Evolutionary conservation across 2,113 vertebrate species (phyloP).

Genomic region (Thymallus thymallus): DNA sequence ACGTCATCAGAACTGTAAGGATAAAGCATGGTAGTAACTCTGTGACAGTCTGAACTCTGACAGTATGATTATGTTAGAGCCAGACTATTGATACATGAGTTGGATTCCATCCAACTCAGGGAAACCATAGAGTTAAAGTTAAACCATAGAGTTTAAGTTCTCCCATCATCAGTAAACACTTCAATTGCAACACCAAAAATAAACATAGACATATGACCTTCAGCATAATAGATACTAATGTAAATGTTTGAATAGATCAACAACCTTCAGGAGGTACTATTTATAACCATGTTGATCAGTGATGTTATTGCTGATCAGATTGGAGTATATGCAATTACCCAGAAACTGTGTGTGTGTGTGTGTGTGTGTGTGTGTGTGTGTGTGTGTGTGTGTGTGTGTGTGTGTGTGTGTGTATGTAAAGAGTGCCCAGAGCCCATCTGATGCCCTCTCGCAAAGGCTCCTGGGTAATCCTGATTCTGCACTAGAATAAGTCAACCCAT

Average conservation of each 20-base stretch:
- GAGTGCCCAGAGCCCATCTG: not conserved
- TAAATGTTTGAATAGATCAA: not conserved
- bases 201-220: not conserved
- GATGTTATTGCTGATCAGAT: too few species aligned
- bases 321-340: not conserved
- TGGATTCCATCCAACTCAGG: not conserved
- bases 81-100: not conserved
- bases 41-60: too few species aligned
- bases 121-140: not conserved
- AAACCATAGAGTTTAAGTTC: not conserved
- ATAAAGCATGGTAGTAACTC: not conserved
- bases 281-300: too few species aligned
- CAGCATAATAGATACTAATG: not conserved
- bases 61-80: not conserved
- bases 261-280: not conserved
- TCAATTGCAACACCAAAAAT: too few species aligned
- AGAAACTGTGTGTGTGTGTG: not conserved
- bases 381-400: slow-evolving; percentile 1
- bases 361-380: slow-evolving; percentile 4
- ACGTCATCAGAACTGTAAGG: too few species aligned
- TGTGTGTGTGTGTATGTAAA: slow-evolving; percentile 6
- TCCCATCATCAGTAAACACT: not conserved
- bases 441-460: not conserved
- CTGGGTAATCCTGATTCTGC: not conserved
- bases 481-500: not conserved